Evolutionary conservation across 2,113 vertebrate species (phyloP), one percentile per base, ranked within the genome.

Genomic region (Osmerus mordax): DNA sequence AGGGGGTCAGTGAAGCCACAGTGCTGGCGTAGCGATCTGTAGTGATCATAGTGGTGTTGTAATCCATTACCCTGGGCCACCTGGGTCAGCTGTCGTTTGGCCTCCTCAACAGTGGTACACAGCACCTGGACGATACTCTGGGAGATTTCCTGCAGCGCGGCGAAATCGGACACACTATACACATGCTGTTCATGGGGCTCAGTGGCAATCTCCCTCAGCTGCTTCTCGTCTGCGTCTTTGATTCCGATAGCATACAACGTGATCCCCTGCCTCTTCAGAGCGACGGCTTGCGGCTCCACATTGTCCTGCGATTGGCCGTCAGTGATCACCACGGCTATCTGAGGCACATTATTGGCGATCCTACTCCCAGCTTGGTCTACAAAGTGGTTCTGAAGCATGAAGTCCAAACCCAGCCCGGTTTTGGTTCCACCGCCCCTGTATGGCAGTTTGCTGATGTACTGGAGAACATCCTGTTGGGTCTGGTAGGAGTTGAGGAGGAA

Each of bases 171-270:
- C 62, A 91, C 89, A 6, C 84, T 88, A 72, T 87, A 91, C 28
- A 91, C 83, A 7, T 93, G 83, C 32, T 82, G 87, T 4, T 85
- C 76, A 72, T 80, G 67, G 0, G 93, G 91, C 32, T 87, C 23
- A 0, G 77, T 92, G 0, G 88, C 89, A 0, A 93, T 91, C 70
- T 92, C 89, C 52, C 67, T 85, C 76, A 94, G 89, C 73, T 94
- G 88, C 0, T 77, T 70, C 62, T 85, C 81, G 8, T 92, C 92
- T 0, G 94, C 90, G 0, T 94, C 91, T 89, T 94, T 93, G 71
- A 95, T 90, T 62, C 95, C 94, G 51, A 96, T 79, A 0, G 94
- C 94, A 74, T 95, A 95, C 78, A 95, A 69, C 65, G 92, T 81
- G 69, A 94, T 89, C 4, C 72, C 89, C 61, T 86, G 85, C 0